phyloP scores from a whole-genome alignment of 2,113 vertebrate genomes.

The Carlito syrichta region DNA sequence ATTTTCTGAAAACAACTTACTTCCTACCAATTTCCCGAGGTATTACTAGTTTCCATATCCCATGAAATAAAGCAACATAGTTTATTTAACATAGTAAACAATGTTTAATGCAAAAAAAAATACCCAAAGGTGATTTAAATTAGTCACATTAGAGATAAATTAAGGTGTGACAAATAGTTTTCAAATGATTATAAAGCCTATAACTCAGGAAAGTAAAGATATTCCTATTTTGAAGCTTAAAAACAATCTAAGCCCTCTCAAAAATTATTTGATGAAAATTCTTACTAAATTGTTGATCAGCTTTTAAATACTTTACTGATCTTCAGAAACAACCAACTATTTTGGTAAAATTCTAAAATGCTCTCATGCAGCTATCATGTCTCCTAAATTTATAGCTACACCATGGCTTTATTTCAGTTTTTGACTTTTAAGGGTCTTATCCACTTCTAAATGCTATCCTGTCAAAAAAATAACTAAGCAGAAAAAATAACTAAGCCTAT shows the following conservation, averaged over 20 bases:
- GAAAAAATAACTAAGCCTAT: no score
- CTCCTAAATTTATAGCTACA: neutral
- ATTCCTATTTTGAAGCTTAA: slow-evolving; percentile 6
- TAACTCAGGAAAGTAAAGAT: slow-evolving; percentile 9
- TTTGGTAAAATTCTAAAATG: neutral
- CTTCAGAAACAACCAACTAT: neutral
- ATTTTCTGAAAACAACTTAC: slow-evolving; percentile 36
- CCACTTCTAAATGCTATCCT: neutral
- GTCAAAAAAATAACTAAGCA: neutral
- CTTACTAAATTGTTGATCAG: neutral
- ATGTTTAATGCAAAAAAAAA: slow-evolving; percentile 12
- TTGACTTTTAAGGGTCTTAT: neutral
- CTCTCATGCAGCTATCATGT: neutral
- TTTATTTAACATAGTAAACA: neutral
- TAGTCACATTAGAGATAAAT: neutral
- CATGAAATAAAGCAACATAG: neutral
- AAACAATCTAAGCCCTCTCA: neutral
- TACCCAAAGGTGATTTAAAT: neutral
- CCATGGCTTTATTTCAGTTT: neutral
- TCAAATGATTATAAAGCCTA: neutral
- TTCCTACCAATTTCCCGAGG: slow-evolving; percentile 37
- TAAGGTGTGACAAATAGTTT: neutral
- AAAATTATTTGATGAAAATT: neutral
- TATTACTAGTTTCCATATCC: neutral
- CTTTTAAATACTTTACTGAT: neutral